These are phyloP conservation scores for Oenanthe melanoleuca DNA, from an alignment of 2,113 vertebrate genomes.

Conservation along the genomic window DNA sequence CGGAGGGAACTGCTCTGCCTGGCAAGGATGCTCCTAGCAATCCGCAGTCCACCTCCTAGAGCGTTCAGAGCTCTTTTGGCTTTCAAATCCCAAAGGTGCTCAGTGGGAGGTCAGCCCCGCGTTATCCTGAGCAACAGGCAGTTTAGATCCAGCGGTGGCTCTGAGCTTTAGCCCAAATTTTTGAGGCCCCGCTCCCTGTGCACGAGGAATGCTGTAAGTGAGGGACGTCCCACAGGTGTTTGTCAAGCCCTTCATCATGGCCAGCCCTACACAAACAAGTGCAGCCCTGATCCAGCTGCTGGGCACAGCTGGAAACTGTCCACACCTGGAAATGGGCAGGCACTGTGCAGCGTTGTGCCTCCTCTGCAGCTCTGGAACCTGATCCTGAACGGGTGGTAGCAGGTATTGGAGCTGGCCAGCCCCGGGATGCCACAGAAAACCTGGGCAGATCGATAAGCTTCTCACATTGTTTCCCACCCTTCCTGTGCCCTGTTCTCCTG, in stretches of 20 bases:
- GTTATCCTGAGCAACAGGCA: neutral
- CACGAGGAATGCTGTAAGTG: neutral
- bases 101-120: neutral
- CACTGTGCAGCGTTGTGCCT: fast-evolving
- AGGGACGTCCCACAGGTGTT: neutral
- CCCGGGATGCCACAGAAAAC: fast-evolving
- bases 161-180: neutral
- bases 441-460: neutral
- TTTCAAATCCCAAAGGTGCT: neutral
- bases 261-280: neutral
- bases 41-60: neutral
- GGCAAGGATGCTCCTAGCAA: neutral
- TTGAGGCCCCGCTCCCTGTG: neutral
- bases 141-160: neutral
- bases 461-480: neutral
- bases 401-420: neutral
- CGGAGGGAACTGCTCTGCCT: neutral
- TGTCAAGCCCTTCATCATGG: fast-evolving
- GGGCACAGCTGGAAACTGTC: neutral
- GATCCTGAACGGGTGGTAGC: fast-evolving
- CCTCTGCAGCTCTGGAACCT: neutral
- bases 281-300: neutral
- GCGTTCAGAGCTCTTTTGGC: neutral
- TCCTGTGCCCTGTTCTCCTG: neutral
- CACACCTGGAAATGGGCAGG: fast-evolving